Base-by-base conservation (phyloP, 2,797 vertebrate species). In the Myripristis murdjan region DNA sequence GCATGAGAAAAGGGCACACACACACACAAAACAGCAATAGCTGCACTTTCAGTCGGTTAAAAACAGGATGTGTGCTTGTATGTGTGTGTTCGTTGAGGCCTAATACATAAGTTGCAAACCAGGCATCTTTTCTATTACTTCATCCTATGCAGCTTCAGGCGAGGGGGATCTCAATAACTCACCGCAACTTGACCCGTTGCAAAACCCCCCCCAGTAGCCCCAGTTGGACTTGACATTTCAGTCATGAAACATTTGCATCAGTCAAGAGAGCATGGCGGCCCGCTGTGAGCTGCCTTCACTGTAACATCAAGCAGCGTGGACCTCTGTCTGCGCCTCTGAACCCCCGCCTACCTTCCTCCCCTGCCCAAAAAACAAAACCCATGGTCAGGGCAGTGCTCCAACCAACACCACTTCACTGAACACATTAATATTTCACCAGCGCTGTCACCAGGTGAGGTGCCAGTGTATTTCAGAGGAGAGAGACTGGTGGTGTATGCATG, bases 401-500 rank as follows among this genome's bases (percentile, higher is more conserved):
- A 84, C 87, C 82, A 82, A 65, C 76, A 83, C 77, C 85, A 80
- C 90, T 81, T 83, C 71, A 76, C 58, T 70, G 79, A 82, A 44
- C 88, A 79, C 81, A 89, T 92, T 84, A 88, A 90, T 87, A 91
- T 88, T 92, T 88, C 66, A 85, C 28, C 62, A 18, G 44, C 24
- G 2, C 51, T 69, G 82, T 82, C 81, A 84, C 84, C 84, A 82
- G 84, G 84, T 85, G 84, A 81, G 75, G 11, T 70, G 65, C 76
- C 20, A 28, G 73, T 53, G 73, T 43, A 49, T 39, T 56, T 52
- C 6, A 20, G 47, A 28, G 62, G 58, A 62, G 75, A 65, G 46
- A 28, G 3, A 6, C 5, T 6, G 28, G 28, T 6, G 1, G 46
- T n/a, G 39, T 39, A 56, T 44, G 73, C 51, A 65, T 75, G 73